Evolutionary conservation across 2,888 invertebrate species (phyloP).

Genomic region (Drosophila subsilvestris): DNA sequence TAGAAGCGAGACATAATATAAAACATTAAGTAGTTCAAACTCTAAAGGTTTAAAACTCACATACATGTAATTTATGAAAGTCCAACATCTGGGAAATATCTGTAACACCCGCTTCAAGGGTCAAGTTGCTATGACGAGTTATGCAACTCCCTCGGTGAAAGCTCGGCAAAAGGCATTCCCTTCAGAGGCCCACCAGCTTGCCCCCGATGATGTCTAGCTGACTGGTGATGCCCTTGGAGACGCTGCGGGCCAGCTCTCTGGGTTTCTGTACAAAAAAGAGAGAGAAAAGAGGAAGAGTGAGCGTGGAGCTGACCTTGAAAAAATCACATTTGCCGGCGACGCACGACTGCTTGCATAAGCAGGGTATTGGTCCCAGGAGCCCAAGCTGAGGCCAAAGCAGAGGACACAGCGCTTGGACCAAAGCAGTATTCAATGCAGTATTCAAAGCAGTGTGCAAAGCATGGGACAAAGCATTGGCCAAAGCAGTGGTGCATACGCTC

Average conservation of each 20-base stretch:
- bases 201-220: slow-evolving; percentile 82
- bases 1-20: too few relatives aligned
- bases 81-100: too few relatives aligned
- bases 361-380: background rate
- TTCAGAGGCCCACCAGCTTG: slow-evolving; percentile 82
- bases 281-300: slow-evolving; percentile 8
- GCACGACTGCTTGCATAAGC: slow-evolving; percentile 30
- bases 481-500: background rate
- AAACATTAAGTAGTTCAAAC: too few relatives aligned
- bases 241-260: slow-evolving; percentile 77
- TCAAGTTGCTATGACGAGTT: background rate
- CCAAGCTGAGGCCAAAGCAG: background rate
- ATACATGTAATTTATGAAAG: too few relatives aligned
- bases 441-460: background rate
- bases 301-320: slow-evolving; percentile 23
- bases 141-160: background rate
- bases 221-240: slow-evolving; percentile 82
- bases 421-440: background rate
- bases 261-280: slow-evolving; percentile 73
- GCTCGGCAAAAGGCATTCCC: background rate
- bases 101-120: background rate
- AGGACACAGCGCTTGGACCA: background rate
- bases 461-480: background rate
- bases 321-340: background rate
- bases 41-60: too few relatives aligned